Conservation (phyloP, 1,140 invertebrate genomes). For the Atopsyche davidsoni region DNA sequence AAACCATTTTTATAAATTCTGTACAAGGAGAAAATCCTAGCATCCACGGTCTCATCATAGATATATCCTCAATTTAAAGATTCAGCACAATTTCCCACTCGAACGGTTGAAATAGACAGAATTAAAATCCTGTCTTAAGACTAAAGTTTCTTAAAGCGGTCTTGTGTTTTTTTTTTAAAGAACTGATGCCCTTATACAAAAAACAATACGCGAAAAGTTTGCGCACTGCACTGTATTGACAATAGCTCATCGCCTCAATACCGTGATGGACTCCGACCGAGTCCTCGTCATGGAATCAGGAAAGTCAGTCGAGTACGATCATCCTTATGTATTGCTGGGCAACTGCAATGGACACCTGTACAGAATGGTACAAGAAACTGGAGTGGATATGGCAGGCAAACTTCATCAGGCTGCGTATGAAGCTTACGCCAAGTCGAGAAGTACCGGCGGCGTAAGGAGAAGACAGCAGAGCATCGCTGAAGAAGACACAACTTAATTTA, state of each 20-base stretch:
- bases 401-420: slow-evolving; percentile 12
- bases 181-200: slow-evolving; percentile 58
- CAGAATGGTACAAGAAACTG: slow-evolving; percentile 64
- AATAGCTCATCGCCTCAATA: slow-evolving; percentile 70
- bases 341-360: slow-evolving; percentile 57
- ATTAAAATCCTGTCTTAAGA: no score
- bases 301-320: slow-evolving; percentile 51
- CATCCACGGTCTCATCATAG: no score
- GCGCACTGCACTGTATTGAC: slow-evolving; percentile 65
- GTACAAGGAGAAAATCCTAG: no score
- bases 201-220: slow-evolving; percentile 57
- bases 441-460: not conserved
- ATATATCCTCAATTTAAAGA: no score
- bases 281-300: slow-evolving; percentile 71
- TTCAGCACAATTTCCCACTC: no score
- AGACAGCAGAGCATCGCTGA: not conserved
- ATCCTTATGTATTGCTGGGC: slow-evolving; percentile 55
- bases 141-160: no score
- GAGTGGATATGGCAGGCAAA: slow-evolving; percentile 35
- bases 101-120: no score
- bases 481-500: no score
- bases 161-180: slow-evolving; percentile 37
- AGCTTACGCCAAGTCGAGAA: slow-evolving; percentile 13
- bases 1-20: no score
- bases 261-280: slow-evolving; percentile 73